phyloP scores from a whole-genome alignment of 2,113 vertebrate species.

The Entelurus aequoreus region DNA sequence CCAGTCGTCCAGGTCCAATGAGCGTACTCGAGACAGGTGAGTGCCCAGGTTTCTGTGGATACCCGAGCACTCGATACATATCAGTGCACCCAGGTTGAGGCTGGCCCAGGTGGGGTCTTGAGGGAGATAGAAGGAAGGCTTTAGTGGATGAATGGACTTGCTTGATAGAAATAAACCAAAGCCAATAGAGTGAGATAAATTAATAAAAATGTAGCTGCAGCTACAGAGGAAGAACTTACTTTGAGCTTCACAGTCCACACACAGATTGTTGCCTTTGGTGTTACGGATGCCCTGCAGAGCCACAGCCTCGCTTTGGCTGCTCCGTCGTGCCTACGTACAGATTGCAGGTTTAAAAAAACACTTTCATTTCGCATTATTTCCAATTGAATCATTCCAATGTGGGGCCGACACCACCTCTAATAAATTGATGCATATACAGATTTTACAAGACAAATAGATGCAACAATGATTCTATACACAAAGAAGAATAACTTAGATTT shows the following conservation, averaged over 20 bases:
- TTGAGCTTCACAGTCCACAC: constrained; percentile 88
- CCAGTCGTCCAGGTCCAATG: constrained; percentile 93
- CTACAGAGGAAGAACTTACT: constrained; percentile 72
- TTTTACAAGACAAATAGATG: no score
- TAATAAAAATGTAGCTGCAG: no score
- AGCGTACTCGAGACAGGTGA: constrained; percentile 91
- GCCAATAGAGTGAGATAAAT: no score
- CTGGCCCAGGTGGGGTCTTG: constrained; percentile 95
- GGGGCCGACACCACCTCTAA: no score
- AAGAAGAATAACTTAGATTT: no score
- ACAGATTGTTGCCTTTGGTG: constrained; percentile 87
- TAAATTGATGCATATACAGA: no score
- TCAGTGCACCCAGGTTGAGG: constrained; percentile 89
- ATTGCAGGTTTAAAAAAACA: constrained; percentile 11
- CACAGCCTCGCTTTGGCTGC: constrained; percentile 93
- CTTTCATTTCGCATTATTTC: background rate
- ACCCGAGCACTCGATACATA: constrained; percentile 96
- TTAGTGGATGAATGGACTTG: background rate
- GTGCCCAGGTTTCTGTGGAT: constrained; percentile 95
- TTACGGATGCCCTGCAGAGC: constrained; percentile 92
- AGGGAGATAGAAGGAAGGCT: background rate
- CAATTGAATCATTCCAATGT: background rate
- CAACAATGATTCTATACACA: no score
- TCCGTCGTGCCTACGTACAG: constrained; percentile 77
- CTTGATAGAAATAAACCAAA: no score